Base-by-base conservation (phyloP, 2,797 vertebrate species). In the Silurus aristotelis region DNA sequence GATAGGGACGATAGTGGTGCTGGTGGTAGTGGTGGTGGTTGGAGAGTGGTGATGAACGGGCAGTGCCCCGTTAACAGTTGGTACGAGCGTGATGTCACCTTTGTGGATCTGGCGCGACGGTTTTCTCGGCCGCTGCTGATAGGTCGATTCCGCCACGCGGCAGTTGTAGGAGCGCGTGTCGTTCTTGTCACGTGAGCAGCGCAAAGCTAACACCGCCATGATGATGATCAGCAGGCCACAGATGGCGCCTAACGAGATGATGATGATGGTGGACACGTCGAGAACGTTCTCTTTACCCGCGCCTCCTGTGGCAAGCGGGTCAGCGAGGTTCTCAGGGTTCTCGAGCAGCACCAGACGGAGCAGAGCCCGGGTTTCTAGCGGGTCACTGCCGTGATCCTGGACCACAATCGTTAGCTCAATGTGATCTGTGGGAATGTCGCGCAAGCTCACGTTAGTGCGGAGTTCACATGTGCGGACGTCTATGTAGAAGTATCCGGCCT, bases 81-180 rank as follows among this genome's bases (percentile, higher is more conserved):
- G 98, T 83, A 99, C 97, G 89, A 99, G 89, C 0, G 97, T 99
- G 88, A 99, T 99, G 88, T 99, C 98, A 3, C 97, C 97, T 91
- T 99, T 99, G 95, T 99, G 97, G 87, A 99, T 98, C 89, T 99
- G 98, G 9, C 97, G 95, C 0, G 98, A 97, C 0, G 98, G 98
- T 25, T 97, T 96, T 89, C 97, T 97, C 0, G 98, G 98, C 56
- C 98, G 97, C 87, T 98, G 97, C 92, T 98, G 97, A 91, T 99
- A 98, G 20, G 96, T 97, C 0, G 97, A 98, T 55, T 99, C 98
- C 0, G 98, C 97, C 38, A 99, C 97, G 0, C 98, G 94, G 87
- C 98, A 99, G 93, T 98, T 99, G 94, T 99, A 99, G 15, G 97
- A 98, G 75, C 94, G 92, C 1, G 94, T 97, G 92, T 99, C 98